Evolutionary conservation across 2,113 vertebrate genomes (phyloP).

Genomic region (Grammomys surdaster): DNA sequence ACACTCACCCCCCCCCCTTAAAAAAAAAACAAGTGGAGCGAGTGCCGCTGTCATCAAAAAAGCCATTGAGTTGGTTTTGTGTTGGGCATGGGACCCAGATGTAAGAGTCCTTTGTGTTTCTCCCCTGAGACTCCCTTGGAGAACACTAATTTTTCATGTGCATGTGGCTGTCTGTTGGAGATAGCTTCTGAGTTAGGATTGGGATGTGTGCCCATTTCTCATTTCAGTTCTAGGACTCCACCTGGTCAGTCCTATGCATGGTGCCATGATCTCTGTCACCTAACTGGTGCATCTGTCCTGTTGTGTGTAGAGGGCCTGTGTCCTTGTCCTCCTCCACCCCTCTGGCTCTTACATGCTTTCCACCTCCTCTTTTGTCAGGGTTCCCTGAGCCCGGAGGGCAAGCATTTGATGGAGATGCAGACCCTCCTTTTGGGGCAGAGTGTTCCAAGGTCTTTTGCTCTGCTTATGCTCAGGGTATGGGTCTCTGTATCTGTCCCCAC

Average conservation of each 20-base stretch:
- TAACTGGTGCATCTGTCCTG: not conserved
- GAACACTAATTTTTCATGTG: not conserved
- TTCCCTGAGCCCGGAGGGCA: not conserved
- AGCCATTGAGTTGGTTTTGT: not conserved
- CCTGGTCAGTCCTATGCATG: not conserved
- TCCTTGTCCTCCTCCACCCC: not conserved
- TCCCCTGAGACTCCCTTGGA: not conserved
- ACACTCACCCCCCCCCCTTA: not conserved
- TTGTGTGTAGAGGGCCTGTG: not conserved
- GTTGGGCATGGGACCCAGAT: not conserved
- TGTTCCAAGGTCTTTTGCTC: not conserved
- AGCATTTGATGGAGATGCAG: not conserved
- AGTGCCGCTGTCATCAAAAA: not conserved
- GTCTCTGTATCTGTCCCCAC: not conserved
- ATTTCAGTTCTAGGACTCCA: not conserved
- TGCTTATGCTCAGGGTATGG: not conserved
- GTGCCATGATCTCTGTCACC: not conserved
- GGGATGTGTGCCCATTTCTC: not conserved
- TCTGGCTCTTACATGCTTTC: not conserved
- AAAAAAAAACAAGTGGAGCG: not conserved
- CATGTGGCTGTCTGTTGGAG: not conserved
- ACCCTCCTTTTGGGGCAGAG: not conserved
- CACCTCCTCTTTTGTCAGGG: not conserved
- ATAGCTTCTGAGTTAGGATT: not conserved
- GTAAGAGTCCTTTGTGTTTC: not conserved